Evolutionary conservation across 1,140 invertebrate species (phyloP).

Genomic region (Himalopsyche phryganea): DNA sequence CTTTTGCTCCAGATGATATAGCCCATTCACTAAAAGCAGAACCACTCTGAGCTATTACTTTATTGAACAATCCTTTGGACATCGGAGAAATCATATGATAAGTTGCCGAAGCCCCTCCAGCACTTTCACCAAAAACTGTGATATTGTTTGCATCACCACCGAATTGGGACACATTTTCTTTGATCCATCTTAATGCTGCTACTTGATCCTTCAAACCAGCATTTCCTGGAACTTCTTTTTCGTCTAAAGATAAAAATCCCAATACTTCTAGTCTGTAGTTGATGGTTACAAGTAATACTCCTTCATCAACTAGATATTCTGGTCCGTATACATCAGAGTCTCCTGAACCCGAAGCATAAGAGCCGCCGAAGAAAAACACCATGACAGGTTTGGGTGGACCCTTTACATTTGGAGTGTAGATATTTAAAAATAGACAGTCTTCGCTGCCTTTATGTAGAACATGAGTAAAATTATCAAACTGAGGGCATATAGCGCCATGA

Average conservation of each 20-base stretch:
- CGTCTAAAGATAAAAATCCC: slow-evolving; percentile 62
- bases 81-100: slow-evolving; percentile 68
- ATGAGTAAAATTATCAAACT: slow-evolving; percentile 38
- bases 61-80: slow-evolving; percentile 56
- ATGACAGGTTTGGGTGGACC: slow-evolving; percentile 53
- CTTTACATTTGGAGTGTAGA: slow-evolving; percentile 53
- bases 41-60: slow-evolving; percentile 62
- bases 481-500: slow-evolving; percentile 47
- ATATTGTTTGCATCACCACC: slow-evolving; percentile 70
- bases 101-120: slow-evolving; percentile 64
- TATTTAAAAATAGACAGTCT: slow-evolving; percentile 64
- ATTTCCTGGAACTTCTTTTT: slow-evolving; percentile 60
- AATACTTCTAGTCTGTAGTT: slow-evolving; percentile 66
- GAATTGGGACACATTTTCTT: slow-evolving; percentile 55
- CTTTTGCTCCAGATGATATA: slow-evolving; percentile 35
- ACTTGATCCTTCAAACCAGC: slow-evolving; percentile 67
- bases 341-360: slow-evolving; percentile 55
- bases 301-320: slow-evolving; percentile 61
- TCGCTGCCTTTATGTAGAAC: slow-evolving; percentile 43
- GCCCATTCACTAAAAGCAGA: slow-evolving; percentile 45
- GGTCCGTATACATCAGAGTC: slow-evolving; percentile 53
- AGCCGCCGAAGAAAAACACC: slow-evolving; percentile 65
- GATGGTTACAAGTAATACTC: slow-evolving; percentile 64
- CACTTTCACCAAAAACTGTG: slow-evolving; percentile 72
- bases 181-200: slow-evolving; percentile 43